Base-by-base conservation (phyloP, 2,888 invertebrate species). In the Pandemis heparana region DNA sequence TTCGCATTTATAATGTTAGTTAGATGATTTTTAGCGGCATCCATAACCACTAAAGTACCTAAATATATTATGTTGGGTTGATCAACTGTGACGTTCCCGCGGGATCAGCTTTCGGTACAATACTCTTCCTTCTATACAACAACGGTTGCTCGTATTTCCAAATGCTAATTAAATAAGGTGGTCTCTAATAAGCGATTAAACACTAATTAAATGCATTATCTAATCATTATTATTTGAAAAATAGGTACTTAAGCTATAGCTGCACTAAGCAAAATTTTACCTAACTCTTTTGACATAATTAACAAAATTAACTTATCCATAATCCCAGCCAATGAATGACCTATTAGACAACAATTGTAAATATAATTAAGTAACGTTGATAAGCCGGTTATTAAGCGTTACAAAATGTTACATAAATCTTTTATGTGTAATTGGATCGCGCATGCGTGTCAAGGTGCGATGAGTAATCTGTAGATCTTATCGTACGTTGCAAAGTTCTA, bases 391-490 rank as follows among this genome's bases (percentile, higher is more conserved):
- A 38, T n/a, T 38, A 60, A 23, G 2, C 1, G 60, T 60, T 60
- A 60, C 60, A 23, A 60, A 32, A 60, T 32, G 14, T 71, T 65
- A 71, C 71, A 65, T 71, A 71, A 71, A 46, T 8, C 39, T 9
- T 18, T 65, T 48, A 56, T 23, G 56, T 51, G 5, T 46, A 71
- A 71, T 60, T 71, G 39, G 71, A 64, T 39, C 39, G 38, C 56
- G 46, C 64, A 48, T 64, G 64, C 64, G 59, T 71, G 71, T 71
- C 71, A 71, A 71, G 71, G 71, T 65, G 48, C 56, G 18, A 39
- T 39, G 60, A 61, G 41, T 64, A 64, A 62, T 32, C 32, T 60
- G 60, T 60, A n/a, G 70, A 63, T 70, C 23, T 18, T 51, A 56
- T 63, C 64, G 14, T 32, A 16, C 16, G 60, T 60, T 71, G 59